phyloP scores from a whole-genome alignment of 2,888 invertebrate species.

The Ormia ochracea region DNA sequence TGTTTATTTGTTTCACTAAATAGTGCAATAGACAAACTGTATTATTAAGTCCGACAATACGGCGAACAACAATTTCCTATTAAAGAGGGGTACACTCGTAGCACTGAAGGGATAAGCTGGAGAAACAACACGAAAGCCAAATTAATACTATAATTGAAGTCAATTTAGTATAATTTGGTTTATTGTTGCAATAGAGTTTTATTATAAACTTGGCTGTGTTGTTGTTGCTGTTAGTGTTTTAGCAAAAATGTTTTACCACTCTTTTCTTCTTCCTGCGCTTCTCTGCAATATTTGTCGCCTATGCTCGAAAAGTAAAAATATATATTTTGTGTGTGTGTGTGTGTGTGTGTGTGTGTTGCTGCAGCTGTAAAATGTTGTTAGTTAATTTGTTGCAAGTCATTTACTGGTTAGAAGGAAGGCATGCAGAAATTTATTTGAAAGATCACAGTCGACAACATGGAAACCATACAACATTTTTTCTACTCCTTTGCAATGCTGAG shows the following conservation, averaged over 20 bases:
- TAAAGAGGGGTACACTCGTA: background rate
- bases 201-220: background rate
- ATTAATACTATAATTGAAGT: slow-evolving; percentile 77
- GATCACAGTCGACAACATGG: background rate
- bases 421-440: background rate
- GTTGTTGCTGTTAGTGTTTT: slow-evolving; percentile 28
- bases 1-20: background rate
- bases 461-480: background rate
- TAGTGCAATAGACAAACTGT: background rate
- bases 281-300: background rate
- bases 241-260: slow-evolving; percentile 19
- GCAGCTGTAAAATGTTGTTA: background rate
- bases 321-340: background rate
- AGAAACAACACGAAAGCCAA: slow-evolving; percentile 75
- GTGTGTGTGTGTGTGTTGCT: no score
- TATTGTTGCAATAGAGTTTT: slow-evolving; percentile 52
- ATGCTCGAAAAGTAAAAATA: background rate
- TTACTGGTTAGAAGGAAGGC: background rate
- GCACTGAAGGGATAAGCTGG: slow-evolving; percentile 73
- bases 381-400: slow-evolving; percentile 9
- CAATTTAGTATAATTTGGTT: slow-evolving; percentile 76
- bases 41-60: background rate
- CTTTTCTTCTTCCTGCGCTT: background rate
- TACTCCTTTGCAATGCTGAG: background rate
- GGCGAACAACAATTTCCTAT: background rate